phyloP scores from a whole-genome alignment of 2,113 vertebrate species.

The Nycticryphes semicollaris region DNA sequence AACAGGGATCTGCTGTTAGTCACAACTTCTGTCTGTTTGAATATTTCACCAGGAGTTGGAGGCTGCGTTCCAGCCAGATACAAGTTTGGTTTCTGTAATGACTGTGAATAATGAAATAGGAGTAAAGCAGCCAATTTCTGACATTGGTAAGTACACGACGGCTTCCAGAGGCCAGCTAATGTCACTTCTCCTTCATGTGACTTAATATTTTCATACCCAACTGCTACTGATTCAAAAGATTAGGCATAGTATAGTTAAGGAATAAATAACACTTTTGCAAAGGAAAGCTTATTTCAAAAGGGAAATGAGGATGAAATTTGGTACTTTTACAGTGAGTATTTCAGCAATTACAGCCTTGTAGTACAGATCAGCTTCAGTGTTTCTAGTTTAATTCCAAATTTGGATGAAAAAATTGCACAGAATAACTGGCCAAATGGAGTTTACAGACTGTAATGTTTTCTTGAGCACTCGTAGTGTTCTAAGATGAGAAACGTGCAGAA shows the following conservation, averaged over 20 bases:
- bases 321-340: neutral
- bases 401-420: neutral
- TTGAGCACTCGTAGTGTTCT: neutral
- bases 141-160: conserved; percentile 83
- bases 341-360: neutral
- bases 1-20: neutral
- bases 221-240: neutral
- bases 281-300: neutral
- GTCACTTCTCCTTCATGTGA: neutral
- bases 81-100: conserved; percentile 93
- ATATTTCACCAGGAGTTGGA: conserved; percentile 82
- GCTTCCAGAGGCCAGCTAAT: neutral
- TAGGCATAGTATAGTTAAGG: neutral
- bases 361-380: neutral
- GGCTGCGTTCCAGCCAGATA: conserved; percentile 86
- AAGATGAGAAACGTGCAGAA: neutral
- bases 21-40: neutral
- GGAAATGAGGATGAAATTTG: neutral
- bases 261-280: neutral
- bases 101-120: conserved; percentile 97
- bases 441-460: neutral
- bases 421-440: neutral
- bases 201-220: neutral
- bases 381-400: neutral
- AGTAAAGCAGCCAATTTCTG: conserved; percentile 87